phyloP scores from a whole-genome alignment of 2,888 invertebrate species.

The Lasioglossum malachurum region DNA sequence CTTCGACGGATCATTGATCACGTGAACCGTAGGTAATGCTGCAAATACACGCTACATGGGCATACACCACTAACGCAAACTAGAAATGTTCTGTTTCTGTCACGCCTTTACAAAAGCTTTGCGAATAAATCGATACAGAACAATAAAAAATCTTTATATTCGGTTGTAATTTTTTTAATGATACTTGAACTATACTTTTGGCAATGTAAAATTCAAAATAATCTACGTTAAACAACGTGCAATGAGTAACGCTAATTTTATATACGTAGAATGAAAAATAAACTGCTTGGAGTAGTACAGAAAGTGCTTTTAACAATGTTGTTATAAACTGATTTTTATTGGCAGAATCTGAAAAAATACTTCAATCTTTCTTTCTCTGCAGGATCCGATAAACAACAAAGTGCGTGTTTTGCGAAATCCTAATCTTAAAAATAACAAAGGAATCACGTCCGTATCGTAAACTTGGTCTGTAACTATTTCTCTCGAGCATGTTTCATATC shows the following conservation, averaged over 20 bases:
- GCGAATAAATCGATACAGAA: background rate
- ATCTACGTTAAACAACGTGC: background rate
- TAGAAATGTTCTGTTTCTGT: background rate
- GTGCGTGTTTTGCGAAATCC: background rate
- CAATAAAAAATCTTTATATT: background rate
- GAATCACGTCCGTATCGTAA: background rate
- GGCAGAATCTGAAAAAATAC: background rate
- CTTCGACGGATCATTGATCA: constrained; percentile 6
- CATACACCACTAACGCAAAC: background rate
- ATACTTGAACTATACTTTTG: no score
- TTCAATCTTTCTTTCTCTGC: background rate
- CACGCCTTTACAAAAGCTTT: background rate
- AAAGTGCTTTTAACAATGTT: background rate
- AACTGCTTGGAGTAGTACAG: no score
- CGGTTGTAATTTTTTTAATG: no score
- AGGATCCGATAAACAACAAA: background rate
- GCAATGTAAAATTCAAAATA: no score
- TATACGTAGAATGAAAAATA: background rate
- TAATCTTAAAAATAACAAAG: background rate
- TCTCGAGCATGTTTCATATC: background rate
- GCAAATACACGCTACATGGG: background rate
- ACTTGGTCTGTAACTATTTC: background rate
- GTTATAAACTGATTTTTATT: background rate
- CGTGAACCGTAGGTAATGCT: background rate
- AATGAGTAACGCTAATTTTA: no score